phyloP scores from a whole-genome alignment of 92 coral and sea anemone genomes.

The Pocillopora meandrina region DNA sequence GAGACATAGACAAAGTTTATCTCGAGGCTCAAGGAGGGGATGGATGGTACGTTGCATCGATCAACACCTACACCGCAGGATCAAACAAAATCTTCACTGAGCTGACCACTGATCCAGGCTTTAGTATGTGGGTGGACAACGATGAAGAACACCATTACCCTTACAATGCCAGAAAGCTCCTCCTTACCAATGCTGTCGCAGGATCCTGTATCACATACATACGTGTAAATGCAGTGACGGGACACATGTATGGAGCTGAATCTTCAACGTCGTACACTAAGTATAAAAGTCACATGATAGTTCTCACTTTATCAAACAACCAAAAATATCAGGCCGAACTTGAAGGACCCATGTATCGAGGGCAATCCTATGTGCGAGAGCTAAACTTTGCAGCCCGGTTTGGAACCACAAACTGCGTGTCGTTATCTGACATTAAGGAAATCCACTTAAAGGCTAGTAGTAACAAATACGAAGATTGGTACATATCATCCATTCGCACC shows the following conservation, averaged over 20 bases:
- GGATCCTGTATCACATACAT: slow-evolving; percentile 8
- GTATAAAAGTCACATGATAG: slow-evolving; percentile 19
- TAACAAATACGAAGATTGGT: slow-evolving; percentile 23
- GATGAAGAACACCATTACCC: not conserved
- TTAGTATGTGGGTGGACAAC: not conserved
- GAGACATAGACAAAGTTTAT: slow-evolving; percentile 26
- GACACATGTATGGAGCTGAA: not conserved
- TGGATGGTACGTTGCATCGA: slow-evolving; percentile 34
- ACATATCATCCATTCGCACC: slow-evolving; percentile 31
- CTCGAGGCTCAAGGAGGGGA: slow-evolving; percentile 28
- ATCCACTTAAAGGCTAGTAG: not conserved
- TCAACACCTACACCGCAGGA: slow-evolving; percentile 21
- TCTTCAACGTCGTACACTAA: not conserved
- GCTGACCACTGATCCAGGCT: not conserved
- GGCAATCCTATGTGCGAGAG: slow-evolving; percentile 20
- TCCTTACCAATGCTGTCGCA: slow-evolving; percentile 5
- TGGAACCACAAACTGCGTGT: slow-evolving; percentile 23
- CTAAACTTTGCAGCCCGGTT: slow-evolving; percentile 24
- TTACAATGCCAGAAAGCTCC: slow-evolving; percentile 29
- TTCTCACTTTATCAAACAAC: slow-evolving; percentile 23
- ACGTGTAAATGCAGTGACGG: slow-evolving; percentile 30
- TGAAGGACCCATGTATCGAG: slow-evolving; percentile 30
- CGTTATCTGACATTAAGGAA: slow-evolving; percentile 16
- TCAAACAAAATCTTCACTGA: not conserved
- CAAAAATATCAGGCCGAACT: slow-evolving; percentile 17